Conservation (phyloP, 2,113 vertebrate genomes). For the Corythaeola cristata region DNA sequence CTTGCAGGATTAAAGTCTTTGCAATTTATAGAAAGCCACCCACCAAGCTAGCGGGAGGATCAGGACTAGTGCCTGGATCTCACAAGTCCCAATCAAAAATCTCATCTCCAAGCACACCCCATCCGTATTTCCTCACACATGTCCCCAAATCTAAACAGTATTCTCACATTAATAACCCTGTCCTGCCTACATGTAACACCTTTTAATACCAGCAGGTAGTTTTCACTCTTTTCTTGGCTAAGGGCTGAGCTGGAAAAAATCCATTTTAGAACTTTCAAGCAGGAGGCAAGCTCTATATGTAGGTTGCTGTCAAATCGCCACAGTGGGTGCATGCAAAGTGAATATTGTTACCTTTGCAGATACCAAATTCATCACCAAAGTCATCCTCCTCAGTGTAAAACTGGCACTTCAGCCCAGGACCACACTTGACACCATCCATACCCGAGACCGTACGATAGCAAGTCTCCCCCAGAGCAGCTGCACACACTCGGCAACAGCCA, state of each 20-base stretch:
- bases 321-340: conserved; percentile 14
- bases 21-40: not conserved
- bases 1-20: not conserved
- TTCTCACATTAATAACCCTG: not conserved
- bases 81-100: not conserved
- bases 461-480: conserved; percentile 89
- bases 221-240: not conserved
- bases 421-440: conserved; percentile 98
- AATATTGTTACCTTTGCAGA: conserved; percentile 88
- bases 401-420: conserved; percentile 93
- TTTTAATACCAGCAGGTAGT: not conserved
- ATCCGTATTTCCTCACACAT: not conserved
- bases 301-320: not conserved
- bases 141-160: not conserved
- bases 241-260: not conserved
- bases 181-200: not conserved
- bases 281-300: not conserved
- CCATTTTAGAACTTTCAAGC: not conserved
- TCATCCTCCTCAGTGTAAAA: conserved; percentile 97
- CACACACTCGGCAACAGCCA: conserved; percentile 93
- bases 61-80: not conserved
- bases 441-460: conserved; percentile 97
- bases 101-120: not conserved
- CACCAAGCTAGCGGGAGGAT: not conserved
- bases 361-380: conserved; percentile 95